A percentile compares a stretch with the other conserved stretches of the same genome.
These are phyloP conservation scores for Archips crataeganus DNA, from an alignment of 2,888 invertebrate species.

Conservation along the genomic window DNA sequence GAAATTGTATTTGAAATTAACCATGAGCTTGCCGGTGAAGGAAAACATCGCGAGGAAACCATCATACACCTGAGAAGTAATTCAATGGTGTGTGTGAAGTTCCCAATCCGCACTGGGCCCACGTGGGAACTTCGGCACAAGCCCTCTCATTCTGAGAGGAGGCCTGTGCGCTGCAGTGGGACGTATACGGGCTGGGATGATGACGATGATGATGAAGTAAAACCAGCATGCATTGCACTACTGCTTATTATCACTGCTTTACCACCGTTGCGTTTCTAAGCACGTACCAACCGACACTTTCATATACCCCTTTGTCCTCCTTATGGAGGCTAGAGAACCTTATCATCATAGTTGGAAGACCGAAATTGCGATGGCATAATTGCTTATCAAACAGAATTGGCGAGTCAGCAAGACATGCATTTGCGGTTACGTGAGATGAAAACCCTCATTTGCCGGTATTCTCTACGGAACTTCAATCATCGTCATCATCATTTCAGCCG, in stretches of 20 bases:
- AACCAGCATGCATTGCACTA: background rate
- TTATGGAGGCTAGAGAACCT: background rate
- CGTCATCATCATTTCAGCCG: no score
- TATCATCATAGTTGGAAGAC: background rate
- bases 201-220: no score
- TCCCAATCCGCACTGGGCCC: no score
- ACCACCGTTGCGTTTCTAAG: conserved; percentile 22
- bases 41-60: no score
- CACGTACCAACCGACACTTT: conserved; percentile 30
- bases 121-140: no score
- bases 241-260: background rate
- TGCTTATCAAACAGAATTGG: conserved; percentile 14
- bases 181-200: no score
- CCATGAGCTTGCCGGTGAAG: no score
- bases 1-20: no score
- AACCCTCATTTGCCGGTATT: background rate
- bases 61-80: no score
- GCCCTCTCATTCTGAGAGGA: no score
- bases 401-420: conserved; percentile 22
- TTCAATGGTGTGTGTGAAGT: no score
- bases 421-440: conserved; percentile 14
- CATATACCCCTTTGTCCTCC: conserved; percentile 16
- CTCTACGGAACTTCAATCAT: background rate
- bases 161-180: no score
- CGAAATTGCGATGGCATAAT: background rate